Percentiles rank a stretch among this genome's conserved stretches.
Conservation (phyloP, 2,113 vertebrate genomes). For the Perca fluviatilis region DNA sequence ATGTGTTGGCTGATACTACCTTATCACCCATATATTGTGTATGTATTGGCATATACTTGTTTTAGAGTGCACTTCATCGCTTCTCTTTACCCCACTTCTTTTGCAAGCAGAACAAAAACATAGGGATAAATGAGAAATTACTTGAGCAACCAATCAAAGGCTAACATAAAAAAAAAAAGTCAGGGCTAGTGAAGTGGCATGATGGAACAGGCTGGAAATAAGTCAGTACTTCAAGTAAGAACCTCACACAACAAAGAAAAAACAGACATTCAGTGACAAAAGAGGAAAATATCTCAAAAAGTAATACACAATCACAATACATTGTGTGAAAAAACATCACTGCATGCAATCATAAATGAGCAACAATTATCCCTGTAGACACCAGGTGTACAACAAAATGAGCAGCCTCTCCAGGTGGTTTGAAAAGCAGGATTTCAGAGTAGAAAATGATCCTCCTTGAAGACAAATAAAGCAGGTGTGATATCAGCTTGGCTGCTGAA, state of each 20-base stretch:
- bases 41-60: neutral
- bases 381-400: constrained; percentile 65
- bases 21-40: neutral
- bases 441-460: constrained; percentile 15
- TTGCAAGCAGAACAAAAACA: constrained; percentile 6
- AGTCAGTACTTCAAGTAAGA: neutral
- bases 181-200: fast-evolving
- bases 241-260: neutral
- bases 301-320: constrained; percentile 1
- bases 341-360: constrained; percentile 43
- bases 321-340: constrained; percentile 36
- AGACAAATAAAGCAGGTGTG: constrained; percentile 60
- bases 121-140: constrained; percentile 8
- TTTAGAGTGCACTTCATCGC: neutral
- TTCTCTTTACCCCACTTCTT: neutral
- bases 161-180: neutral
- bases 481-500: constrained; percentile 17
- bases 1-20: neutral
- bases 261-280: neutral
- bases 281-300: constrained; percentile 15
- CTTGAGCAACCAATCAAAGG: constrained; percentile 8
- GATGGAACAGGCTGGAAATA: neutral
- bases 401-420: constrained; percentile 57
- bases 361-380: constrained; percentile 54
- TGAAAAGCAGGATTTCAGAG: constrained; percentile 37